phyloP scores from a whole-genome alignment of 2,113 vertebrate genomes.

The Passer domesticus region DNA sequence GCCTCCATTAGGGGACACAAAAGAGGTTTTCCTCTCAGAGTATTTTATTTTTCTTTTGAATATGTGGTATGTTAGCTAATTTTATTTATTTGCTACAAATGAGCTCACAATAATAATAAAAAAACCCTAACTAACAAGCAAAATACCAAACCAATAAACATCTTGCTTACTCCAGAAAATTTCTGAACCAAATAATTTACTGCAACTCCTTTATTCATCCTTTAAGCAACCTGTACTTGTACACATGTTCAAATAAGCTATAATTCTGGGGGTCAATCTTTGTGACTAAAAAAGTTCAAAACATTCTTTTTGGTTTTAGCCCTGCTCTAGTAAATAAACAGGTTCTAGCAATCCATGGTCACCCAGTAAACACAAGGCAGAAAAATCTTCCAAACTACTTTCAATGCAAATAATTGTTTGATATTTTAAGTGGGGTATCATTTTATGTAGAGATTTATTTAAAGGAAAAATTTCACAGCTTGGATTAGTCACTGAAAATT shows the following conservation, averaged over 20 bases:
- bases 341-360: background rate
- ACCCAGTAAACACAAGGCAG: background rate
- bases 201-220: background rate
- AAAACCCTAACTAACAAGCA: background rate
- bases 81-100: background rate
- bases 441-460: background rate
- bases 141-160: rapidly evolving
- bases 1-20: background rate
- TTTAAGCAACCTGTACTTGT: background rate
- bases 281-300: background rate
- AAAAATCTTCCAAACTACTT: background rate
- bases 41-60: background rate
- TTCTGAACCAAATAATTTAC: background rate
- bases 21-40: background rate
- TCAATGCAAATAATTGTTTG: background rate
- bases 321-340: background rate
- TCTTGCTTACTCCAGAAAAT: background rate
- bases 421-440: background rate
- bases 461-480: background rate
- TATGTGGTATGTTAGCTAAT: background rate
- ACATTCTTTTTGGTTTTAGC: background rate
- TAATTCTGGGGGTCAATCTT: background rate
- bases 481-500: background rate
- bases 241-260: background rate
- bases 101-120: background rate